phyloP scores from a whole-genome alignment of 2,113 vertebrate species.

The Xenus cinereus region DNA sequence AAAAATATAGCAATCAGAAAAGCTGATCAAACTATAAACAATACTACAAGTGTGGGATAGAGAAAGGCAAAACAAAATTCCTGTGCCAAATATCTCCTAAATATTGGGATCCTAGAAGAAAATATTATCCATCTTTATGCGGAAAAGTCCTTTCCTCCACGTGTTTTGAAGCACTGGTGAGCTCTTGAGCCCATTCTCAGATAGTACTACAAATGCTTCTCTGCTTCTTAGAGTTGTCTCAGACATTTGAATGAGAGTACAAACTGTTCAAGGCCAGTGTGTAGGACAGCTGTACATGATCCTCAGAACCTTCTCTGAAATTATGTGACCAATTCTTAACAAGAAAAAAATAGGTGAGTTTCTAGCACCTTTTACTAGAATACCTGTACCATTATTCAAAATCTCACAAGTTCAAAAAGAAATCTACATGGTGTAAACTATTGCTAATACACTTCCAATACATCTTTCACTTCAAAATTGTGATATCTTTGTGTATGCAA shows the following conservation, averaged over 20 bases:
- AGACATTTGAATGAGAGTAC: background rate
- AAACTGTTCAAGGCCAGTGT: background rate
- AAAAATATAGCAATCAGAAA: slow-evolving; percentile 1
- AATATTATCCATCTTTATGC: background rate
- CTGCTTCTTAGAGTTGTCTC: background rate
- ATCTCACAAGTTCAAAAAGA: background rate
- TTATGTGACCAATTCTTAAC: background rate
- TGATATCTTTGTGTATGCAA: background rate
- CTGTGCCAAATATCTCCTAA: background rate
- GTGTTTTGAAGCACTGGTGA: background rate
- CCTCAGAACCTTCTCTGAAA: background rate
- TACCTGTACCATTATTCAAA: background rate
- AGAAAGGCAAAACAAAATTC: background rate
- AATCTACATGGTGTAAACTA: background rate
- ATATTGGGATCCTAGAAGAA: background rate
- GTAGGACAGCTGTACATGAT: background rate
- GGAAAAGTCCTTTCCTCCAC: background rate
- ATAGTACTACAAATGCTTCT: background rate
- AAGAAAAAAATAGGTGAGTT: background rate
- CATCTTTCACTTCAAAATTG: background rate
- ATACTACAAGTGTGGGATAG: background rate
- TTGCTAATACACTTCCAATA: background rate
- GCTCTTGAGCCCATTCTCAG: background rate
- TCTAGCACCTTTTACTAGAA: background rate
- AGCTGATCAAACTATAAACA: background rate